Base-by-base conservation (phyloP, 1,140 invertebrate genomes). In the Galleria mellonella region DNA sequence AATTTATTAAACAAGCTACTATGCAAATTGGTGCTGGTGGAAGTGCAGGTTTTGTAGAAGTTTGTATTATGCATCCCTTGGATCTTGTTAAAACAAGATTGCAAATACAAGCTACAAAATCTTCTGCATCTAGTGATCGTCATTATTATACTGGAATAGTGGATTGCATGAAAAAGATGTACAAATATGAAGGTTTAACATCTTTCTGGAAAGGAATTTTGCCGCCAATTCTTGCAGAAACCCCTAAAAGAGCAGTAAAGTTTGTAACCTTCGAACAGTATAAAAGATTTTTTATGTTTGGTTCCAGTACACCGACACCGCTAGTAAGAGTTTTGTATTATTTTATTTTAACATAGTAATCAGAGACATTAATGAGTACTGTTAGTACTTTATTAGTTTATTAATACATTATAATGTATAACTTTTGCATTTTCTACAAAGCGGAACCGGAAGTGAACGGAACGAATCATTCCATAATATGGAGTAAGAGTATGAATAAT, bases 251-350 rank as follows among this genome's bases (percentile, higher is more conserved):
- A 70, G 96, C 96, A 36, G 92, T 96, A 0, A 98, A 98, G 88
- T 98, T 97, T 83, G 92, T 96, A 56, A 94, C 94, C 13, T 98
- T 97, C 87, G 96, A 97, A 77, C 94, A 97, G 77, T 97, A 96
- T 64, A 97, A 97, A 87, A 88, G 90, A 58, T 73, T 96, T 48
- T 96, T 96, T 76, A 85, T 93, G 71, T 95, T 95, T 75, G 93
- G 91, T 13, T 88, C 91, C 31, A 87, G 88, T 37, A 84, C 88
- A 44, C 90, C 93, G 7, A 93, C 93, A 31, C 92, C 93, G 56
- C 60, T 94, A 86, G 92, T 94, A 88, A 88, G 83, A 59, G 55
- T 48, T 57, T 61, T 56, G 13, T 15, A 1, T 52, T 74, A 44
- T 41, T 58, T 53, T 23, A 3, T 23, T 23, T 23, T 23, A n/a